Percentiles rank a stretch among this genome's conserved stretches.
phyloP scores from a whole-genome alignment of 1,140 invertebrate genomes.

The Camponotus vicinus region DNA sequence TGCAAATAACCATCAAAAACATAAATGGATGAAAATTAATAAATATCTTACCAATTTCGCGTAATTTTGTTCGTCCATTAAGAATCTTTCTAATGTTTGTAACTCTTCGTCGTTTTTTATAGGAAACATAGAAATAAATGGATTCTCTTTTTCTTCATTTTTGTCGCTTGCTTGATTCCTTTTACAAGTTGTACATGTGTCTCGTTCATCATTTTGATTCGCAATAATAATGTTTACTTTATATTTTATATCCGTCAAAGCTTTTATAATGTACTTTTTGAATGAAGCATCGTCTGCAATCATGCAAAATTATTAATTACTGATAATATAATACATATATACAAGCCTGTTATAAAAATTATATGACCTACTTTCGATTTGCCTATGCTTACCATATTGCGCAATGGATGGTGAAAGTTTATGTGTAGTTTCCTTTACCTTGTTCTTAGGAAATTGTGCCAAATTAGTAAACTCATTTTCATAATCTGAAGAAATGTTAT shows the following conservation, averaged over 20 bases:
- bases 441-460: neutral
- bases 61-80: neutral
- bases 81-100: conserved; percentile 3
- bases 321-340: neutral
- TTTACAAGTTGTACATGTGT: neutral
- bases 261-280: neutral
- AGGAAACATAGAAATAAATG: neutral
- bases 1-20: neutral
- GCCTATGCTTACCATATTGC: neutral
- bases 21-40: conserved; percentile 7
- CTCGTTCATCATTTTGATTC: conserved; percentile 10
- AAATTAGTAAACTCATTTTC: neutral
- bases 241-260: conserved; percentile 8
- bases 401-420: neutral
- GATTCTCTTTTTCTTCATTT: neutral
- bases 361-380: too few species aligned
- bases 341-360: too few species aligned
- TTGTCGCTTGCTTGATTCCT: neutral
- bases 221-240: conserved; percentile 15
- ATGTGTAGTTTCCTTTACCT: neutral
- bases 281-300: neutral
- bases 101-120: neutral
- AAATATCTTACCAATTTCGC: conserved; percentile 1
- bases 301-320: conserved; percentile 14
- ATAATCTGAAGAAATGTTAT: neutral